A percentile compares a stretch with the other conserved stretches of the same genome.
Conservation (phyloP, 2,113 vertebrate genomes). For the Gymnogyps californianus region DNA sequence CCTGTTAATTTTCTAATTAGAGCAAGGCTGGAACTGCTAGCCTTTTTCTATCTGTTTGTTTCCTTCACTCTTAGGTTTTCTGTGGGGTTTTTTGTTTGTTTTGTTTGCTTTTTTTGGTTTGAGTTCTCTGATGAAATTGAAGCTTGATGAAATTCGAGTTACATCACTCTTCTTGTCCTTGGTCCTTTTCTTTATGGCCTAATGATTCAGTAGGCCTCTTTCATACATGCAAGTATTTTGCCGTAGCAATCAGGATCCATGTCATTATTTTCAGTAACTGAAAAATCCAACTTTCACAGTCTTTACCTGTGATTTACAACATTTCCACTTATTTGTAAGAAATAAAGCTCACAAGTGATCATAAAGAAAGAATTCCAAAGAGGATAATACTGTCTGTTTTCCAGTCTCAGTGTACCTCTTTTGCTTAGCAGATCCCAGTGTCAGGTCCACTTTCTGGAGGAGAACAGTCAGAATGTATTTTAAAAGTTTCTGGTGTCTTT, state of each 20-base stretch:
- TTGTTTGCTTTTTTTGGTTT: background rate
- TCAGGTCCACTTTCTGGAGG: background rate
- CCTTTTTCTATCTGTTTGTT: background rate
- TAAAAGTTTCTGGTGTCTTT: background rate
- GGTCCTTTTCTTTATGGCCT: background rate
- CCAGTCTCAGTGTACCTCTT: background rate
- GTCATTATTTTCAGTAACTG: background rate
- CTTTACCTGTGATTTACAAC: background rate
- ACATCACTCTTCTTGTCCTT: background rate
- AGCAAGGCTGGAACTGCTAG: background rate
- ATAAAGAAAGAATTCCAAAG: background rate
- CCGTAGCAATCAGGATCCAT: background rate
- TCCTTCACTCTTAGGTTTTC: background rate
- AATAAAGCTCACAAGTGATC: background rate
- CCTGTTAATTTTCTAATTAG: background rate
- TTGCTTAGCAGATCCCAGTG: background rate
- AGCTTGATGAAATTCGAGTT: background rate
- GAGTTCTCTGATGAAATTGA: background rate
- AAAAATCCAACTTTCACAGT: background rate
- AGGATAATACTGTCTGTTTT: background rate
- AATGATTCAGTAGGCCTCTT: background rate
- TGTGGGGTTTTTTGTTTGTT: background rate
- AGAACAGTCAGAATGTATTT: background rate
- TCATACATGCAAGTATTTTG: fast-evolving
- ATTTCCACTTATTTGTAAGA: background rate